phyloP scores from a whole-genome alignment of 2,888 invertebrate genomes.

The Thalpophila matura region DNA sequence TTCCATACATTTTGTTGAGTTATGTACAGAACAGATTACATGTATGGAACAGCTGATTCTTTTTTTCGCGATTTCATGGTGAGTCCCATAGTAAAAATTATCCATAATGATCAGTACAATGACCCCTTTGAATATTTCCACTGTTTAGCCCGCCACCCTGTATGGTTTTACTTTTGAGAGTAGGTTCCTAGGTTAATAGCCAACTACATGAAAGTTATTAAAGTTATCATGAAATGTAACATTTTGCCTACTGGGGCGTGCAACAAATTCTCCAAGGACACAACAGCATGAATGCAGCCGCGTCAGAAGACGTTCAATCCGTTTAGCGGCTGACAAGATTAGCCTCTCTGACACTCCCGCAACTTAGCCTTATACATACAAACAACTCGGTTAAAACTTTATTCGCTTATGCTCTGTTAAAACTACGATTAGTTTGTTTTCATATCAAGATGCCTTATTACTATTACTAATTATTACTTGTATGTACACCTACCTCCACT shows the following conservation, averaged over 20 bases:
- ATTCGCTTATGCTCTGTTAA: conserved; percentile 37
- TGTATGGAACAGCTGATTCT: too few relatives aligned
- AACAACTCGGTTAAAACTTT: conserved; percentile 42
- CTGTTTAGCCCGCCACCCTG: too few relatives aligned
- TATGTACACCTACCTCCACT: too few relatives aligned
- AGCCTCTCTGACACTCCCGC: conserved; percentile 42
- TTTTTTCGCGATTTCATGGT: too few relatives aligned
- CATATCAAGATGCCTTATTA: neutral
- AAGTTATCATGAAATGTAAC: conserved; percentile 4
- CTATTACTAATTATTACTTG: neutral
- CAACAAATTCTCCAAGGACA: conserved; percentile 50
- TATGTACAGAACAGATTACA: too few relatives aligned
- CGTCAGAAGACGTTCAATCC: conserved; percentile 64
- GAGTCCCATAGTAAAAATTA: too few relatives aligned
- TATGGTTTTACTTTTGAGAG: too few relatives aligned
- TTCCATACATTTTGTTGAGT: too few relatives aligned
- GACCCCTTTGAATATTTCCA: too few relatives aligned
- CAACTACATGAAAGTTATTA: neutral
- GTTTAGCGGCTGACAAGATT: conserved; percentile 70
- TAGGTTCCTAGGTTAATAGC: too few relatives aligned
- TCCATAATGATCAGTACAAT: too few relatives aligned
- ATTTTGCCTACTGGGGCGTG: conserved; percentile 3
- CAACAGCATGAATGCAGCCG: conserved; percentile 47
- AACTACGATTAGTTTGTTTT: too few relatives aligned
- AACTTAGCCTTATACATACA: conserved; percentile 39